Base-by-base conservation (phyloP, 2,113 vertebrate species). In the Lampris megalopsis region DNA sequence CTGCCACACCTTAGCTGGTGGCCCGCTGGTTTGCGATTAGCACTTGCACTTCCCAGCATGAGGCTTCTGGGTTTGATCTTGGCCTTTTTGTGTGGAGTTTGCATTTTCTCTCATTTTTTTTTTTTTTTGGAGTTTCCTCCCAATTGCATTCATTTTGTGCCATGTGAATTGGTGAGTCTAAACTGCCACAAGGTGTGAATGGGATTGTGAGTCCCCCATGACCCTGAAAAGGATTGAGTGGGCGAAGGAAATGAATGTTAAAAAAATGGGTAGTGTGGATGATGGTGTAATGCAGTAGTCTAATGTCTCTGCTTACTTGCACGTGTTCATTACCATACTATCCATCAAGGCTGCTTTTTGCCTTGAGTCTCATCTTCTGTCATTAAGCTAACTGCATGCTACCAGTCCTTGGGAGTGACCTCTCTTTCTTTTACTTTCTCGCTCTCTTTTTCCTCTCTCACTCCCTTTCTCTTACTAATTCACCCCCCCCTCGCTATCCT, bases 321-420 rank as follows among this genome's bases (percentile, higher is more conserved):
- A 2, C 11, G 1, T 42, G 4, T 7, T 71, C 50, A 83, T 84
- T 73, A 73, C 45, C 73, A 79, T 84, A 86, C 24, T 24, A 24
- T 87, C 73, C 58, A 91, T 83, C 70, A 72, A 85, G 68, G 79
- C 73, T 74, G 68, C 73, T 72, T 73, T 80, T 37, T 72, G 36
- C 37, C 78, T 77, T 50, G 57, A 80, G 82, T 82, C 73, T 68
- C 75, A 84, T 84, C 69, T 68, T 24, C 56, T 66, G 59, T 79
- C 75, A 83, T 83, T 80, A 83, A 62, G 13, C 53, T 9, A 59
- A 49, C 69, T 82, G 38, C 43, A 64, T 66, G 70, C 68, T 68
- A 38, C 11, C 1, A 80, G 79, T 82, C 72, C 86, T 83, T 80
- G 65, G 71, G 40, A 72, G 48, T 7, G 11, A 82, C 77, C 80